Percentiles rank a stretch among this genome's conserved stretches.
Evolutionary conservation across 2,797 vertebrate species (phyloP).

Genomic region (Hozukius guyotensis): DNA sequence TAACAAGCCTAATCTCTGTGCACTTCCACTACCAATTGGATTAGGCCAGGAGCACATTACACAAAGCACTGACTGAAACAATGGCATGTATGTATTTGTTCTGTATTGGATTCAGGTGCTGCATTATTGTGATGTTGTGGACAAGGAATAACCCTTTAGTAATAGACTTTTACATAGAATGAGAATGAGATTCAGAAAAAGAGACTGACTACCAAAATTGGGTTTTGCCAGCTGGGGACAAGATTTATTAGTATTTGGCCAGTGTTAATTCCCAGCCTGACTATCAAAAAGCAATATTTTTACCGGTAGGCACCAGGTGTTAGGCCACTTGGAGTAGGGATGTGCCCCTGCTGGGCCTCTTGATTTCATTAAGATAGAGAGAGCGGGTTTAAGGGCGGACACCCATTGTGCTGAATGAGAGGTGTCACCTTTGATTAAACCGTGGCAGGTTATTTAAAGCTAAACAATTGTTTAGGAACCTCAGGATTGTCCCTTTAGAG

Average conservation of each 20-base stretch:
- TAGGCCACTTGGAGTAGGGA: background rate
- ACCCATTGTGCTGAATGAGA: slow-evolving; percentile 17
- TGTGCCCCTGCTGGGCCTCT: slow-evolving; percentile 23
- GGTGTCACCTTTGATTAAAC: slow-evolving; percentile 34
- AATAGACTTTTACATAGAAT: background rate
- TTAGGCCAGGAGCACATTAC: slow-evolving; percentile 34
- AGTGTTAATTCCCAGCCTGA: background rate
- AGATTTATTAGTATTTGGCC: background rate
- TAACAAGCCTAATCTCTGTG: slow-evolving; percentile 53
- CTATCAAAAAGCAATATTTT: background rate
- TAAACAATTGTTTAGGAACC: background rate
- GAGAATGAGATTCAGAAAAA: background rate
- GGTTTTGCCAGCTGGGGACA: background rate
- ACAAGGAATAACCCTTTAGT: background rate
- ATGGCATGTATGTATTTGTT: background rate
- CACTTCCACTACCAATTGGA: slow-evolving; percentile 59
- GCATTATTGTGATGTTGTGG: background rate
- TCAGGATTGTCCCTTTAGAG: background rate
- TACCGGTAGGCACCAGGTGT: slow-evolving; percentile 15
- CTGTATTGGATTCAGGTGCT: background rate
- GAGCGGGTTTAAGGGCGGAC: slow-evolving; percentile 16
- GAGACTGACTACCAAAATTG: background rate
- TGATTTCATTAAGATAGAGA: slow-evolving; percentile 25
- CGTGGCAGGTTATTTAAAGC: slow-evolving; percentile 31
- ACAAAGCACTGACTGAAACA: slow-evolving; percentile 26